Percentiles rank a stretch among this genome's conserved stretches.
phyloP scores from a whole-genome alignment of 2,888 invertebrate genomes.

The Aphodius sticticus region DNA sequence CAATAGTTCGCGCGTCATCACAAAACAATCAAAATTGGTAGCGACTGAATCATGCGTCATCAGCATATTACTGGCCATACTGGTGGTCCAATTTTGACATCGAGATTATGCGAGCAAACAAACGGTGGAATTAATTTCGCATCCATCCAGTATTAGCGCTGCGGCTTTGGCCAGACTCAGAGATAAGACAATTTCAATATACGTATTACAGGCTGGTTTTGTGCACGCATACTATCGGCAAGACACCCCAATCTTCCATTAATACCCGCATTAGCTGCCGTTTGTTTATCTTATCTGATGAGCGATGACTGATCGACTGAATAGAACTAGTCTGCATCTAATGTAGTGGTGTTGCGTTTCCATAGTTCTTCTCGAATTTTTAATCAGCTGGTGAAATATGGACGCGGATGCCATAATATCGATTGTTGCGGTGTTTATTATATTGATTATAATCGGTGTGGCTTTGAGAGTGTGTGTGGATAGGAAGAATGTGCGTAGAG shows the following conservation, averaged over 20 bases:
- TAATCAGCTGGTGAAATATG: background rate
- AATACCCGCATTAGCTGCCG: constrained; percentile 15
- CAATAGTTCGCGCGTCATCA: background rate
- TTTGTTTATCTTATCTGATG: constrained; percentile 17
- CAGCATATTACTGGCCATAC: background rate
- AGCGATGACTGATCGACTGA: background rate
- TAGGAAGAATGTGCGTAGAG: constrained; percentile 13
- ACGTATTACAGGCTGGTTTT: background rate
- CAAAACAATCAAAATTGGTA: background rate
- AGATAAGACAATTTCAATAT: background rate
- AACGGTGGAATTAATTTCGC: background rate
- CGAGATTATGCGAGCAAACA: background rate
- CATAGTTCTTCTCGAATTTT: background rate
- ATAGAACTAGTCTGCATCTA: background rate
- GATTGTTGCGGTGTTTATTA: constrained; percentile 16
- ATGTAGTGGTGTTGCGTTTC: background rate
- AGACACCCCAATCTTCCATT: background rate
- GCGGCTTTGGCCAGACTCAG: background rate
- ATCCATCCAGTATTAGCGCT: background rate
- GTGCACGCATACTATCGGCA: background rate
- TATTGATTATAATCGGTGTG: constrained; percentile 9
- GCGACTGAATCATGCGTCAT: background rate
- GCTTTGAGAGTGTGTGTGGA: constrained; percentile 9
- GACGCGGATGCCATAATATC: constrained; percentile 16
- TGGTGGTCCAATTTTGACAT: background rate